These are phyloP conservation scores for Siderastrea siderea DNA, from an alignment of 92 coral and sea anemone genomes.

Conservation along the genomic window DNA sequence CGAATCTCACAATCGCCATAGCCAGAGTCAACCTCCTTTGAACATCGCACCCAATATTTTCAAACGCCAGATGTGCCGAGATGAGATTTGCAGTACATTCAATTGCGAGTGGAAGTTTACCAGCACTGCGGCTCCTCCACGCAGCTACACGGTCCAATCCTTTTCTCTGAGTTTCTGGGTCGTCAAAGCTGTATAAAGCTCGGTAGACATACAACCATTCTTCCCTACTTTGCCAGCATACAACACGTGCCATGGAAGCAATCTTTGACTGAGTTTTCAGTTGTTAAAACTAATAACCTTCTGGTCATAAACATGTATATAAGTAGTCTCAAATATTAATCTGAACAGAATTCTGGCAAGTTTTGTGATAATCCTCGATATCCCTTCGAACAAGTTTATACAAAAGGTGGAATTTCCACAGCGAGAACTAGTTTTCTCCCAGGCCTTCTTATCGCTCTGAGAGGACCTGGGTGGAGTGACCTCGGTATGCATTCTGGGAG, in stretches of 20 bases:
- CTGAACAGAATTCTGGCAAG: background rate
- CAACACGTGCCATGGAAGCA: conserved; percentile 84
- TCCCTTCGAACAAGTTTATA: background rate
- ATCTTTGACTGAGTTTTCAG: conserved; percentile 4
- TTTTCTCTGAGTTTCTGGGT: conserved; percentile 75
- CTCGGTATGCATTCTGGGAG: conserved; percentile 2
- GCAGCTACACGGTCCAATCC: conserved; percentile 84
- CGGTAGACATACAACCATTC: conserved; percentile 90
- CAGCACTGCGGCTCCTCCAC: conserved; percentile 94
- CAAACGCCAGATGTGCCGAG: conserved; percentile 68
- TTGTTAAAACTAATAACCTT: background rate
- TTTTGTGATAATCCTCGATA: background rate
- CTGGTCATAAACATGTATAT: background rate
- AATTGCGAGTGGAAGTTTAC: conserved; percentile 89
- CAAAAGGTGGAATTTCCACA: background rate
- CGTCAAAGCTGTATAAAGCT: conserved; percentile 80
- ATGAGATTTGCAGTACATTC: conserved; percentile 91
- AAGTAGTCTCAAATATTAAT: background rate
- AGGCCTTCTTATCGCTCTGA: background rate
- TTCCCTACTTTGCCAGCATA: conserved; percentile 86
- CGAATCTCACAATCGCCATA: conserved; percentile 96
- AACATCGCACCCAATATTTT: background rate
- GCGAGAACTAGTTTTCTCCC: background rate
- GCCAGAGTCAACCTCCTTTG: conserved; percentile 73
- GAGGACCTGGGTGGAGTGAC: conserved; percentile 1